Conservation (phyloP, 2,797 vertebrate species). For the Gallinago stenura region DNA sequence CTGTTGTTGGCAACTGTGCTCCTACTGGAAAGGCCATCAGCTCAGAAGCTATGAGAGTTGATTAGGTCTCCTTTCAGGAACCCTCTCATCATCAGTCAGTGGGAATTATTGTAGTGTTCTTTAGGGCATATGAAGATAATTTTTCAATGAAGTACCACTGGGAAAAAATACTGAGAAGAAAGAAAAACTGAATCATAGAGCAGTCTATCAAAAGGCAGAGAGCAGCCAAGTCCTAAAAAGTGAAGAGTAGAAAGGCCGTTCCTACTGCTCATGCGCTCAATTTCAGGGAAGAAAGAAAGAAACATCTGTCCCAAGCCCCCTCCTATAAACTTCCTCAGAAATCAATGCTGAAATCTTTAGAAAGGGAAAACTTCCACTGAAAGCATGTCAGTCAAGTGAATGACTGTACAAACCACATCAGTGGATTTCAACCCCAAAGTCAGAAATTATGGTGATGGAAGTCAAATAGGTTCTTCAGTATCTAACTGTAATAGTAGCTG, state of each 20-base stretch:
- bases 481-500: not conserved
- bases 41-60: not conserved
- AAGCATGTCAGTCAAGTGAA: not conserved
- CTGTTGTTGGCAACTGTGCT: conserved; percentile 14
- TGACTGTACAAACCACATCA: not conserved
- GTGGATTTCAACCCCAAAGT: not conserved
- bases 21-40: not conserved
- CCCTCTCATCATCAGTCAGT: not conserved
- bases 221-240: not conserved
- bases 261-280: rapidly evolving
- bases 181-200: not conserved
- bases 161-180: not conserved
- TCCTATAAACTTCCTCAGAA: not conserved
- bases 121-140: not conserved
- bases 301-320: rapidly evolving
- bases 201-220: not conserved
- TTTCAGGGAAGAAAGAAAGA: not conserved
- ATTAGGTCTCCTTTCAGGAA: conserved; percentile 17
- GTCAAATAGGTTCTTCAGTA: not conserved
- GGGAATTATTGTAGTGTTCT: not conserved
- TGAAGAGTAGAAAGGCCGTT: not conserved
- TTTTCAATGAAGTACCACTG: not conserved
- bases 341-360: not conserved
- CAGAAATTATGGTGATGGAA: not conserved
- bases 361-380: not conserved